phyloP scores from a whole-genome alignment of 2,113 vertebrate species.

The Pelmatolapia mariae region DNA sequence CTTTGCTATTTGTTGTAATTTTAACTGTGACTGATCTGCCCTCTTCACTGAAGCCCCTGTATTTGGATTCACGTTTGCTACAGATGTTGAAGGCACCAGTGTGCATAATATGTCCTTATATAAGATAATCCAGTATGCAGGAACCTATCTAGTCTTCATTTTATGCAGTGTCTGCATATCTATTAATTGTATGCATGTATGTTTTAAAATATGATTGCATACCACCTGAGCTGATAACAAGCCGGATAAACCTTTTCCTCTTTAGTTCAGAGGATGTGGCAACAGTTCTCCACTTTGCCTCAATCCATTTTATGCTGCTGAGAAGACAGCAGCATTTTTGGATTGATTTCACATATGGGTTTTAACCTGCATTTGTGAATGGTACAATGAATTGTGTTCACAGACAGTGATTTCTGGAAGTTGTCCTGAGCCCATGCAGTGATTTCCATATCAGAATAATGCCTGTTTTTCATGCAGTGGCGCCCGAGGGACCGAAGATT shows the following conservation, averaged over 20 bases:
- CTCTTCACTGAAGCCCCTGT: neutral
- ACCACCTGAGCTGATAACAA: neutral
- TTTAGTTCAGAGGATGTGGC: neutral
- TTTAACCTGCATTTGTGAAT: neutral
- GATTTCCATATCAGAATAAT: neutral
- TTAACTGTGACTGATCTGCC: neutral
- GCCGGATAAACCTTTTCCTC: rapidly evolving
- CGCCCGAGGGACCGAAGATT: neutral
- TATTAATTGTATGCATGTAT: neutral
- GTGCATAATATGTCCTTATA: neutral
- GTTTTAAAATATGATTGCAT: neutral
- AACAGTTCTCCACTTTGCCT: neutral
- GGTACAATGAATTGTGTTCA: neutral
- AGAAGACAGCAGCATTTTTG: neutral
- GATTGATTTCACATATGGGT: neutral
- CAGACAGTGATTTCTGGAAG: neutral
- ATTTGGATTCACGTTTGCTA: neutral
- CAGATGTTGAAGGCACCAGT: neutral
- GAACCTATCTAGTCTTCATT: neutral
- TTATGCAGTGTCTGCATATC: neutral
- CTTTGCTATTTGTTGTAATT: neutral
- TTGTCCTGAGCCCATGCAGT: neutral
- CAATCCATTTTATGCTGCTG: neutral
- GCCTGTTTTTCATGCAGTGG: neutral
- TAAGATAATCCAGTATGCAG: neutral